Evolutionary conservation across 2,113 vertebrate genomes (phyloP), one percentile per base, ranked within the genome.

Genomic region (Baryphthengus martii): DNA sequence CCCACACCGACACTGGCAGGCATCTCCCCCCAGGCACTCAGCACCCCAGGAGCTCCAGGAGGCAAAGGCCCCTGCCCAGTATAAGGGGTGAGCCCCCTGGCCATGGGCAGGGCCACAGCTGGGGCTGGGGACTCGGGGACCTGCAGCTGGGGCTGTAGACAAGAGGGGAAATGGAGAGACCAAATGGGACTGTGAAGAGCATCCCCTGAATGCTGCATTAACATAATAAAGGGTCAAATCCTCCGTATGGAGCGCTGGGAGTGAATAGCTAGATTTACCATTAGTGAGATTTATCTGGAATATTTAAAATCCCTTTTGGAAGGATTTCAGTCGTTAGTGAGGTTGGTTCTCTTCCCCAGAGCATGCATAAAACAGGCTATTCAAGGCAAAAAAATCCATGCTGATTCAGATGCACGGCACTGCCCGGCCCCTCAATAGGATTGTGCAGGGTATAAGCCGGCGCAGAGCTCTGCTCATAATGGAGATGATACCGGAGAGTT

Each of bases 211-310:
- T 7, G 0, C 52, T 2, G 0, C 15, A 70, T 89, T 85, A 79
- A 8, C 91, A 75, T 76, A 66, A 93, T 72, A 88, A 85, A 75
- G 62, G 53, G 74, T 68, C 85, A 85, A 42, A 91, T 55, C 88
- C 88, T 40, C 13, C 1, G 4, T 9, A 26, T 42, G 63, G 58
- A 37, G 88, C 58, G 87, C 89, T 37, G 45, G 78, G 81, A 93
- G 53, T 44, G 91, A 91, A 91, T 53, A 88, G 92, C 74, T 59
- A 37, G 53, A 62, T 76, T 88, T 86, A 74, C 85, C 88, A 77
- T 94, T 91, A 93, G 85, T 11, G 39, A 63, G 82, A 80, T 83
- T 95, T 83, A 90, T 85, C 75, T 65, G 91, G 52, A 92, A 89
- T 73, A 80, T 19, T 85, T 68, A 26, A 94, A 95, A 91, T 88